Base-by-base conservation (phyloP, 2,888 invertebrate species). In the Polymixis lichenea region DNA sequence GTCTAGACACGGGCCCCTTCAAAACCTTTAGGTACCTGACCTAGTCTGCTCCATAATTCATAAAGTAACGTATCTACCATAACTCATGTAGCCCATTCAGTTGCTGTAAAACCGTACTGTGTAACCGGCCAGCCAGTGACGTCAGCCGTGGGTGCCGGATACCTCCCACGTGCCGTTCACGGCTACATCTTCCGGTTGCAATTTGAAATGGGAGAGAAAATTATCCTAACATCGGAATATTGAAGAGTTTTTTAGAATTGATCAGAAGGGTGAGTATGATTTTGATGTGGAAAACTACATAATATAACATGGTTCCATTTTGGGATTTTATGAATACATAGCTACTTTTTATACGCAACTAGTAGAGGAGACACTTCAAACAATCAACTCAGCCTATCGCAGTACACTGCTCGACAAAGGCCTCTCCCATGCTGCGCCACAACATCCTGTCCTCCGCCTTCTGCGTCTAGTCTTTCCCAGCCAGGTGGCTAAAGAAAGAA, bases 121-220 rank as follows among this genome's bases (percentile, higher is more conserved):
- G 38, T 38, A 38, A 38, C 38, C 38, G 22, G n/a, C 86, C 7
- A 74, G 56, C 32, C 66, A 79, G 70, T 86, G 83, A 83, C 84
- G 84, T 81, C 84, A 81, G 75, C 67, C 70, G 86, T 87, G 85
- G 87, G 88, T 70, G 88, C 82, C 87, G 87, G 87, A 84, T 82
- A 71, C 77, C 28, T 46, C 88, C 87, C 80, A 88, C 87, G 72
- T 77, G 22, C 28, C 64, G 43, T 46, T 60, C 60, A 53, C 32
- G 60, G 49, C 61, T 70, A 75, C 58, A 73, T 72, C 84, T 84
- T 87, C 87, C 87, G 82, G 80, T 84, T 84, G 68, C 82, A 75
- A 75, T 84, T 75, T 82, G 73, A 81, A 80, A 84, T 79, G 58
- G 32, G 7, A 68, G 71, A 78, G 70, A 75, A 84, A 80, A 82